Percentiles rank a stretch among this genome's conserved stretches.
Conservation (phyloP, 2,888 invertebrate species). For the Clunio marinus region DNA sequence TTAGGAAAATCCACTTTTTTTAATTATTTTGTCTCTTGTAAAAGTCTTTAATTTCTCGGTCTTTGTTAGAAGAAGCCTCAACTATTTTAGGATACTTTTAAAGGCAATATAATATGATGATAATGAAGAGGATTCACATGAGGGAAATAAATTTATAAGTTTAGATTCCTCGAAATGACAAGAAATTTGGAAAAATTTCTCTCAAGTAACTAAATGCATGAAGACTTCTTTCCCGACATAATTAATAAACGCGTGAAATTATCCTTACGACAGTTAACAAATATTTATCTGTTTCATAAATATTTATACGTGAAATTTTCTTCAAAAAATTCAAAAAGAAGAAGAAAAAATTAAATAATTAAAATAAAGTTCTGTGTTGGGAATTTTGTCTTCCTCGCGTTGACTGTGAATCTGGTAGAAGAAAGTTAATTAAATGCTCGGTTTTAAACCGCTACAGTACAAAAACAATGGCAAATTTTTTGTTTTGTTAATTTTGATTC, state of each 20-base stretch:
- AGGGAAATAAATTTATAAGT: too few species aligned
- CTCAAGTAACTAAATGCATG: too few species aligned
- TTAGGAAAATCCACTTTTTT: conserved; percentile 18
- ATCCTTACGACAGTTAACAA: conserved; percentile 32
- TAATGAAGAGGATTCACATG: too few species aligned
- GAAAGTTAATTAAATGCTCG: conserved; percentile 24
- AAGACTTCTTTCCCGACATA: not conserved
- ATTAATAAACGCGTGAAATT: not conserved
- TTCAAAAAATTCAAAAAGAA: too few species aligned
- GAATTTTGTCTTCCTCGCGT: not conserved
- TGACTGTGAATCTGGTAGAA: not conserved
- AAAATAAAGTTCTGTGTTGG: not conserved
- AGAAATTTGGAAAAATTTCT: too few species aligned
- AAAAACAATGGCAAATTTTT: conserved; percentile 22
- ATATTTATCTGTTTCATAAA: conserved; percentile 27
- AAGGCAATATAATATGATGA: too few species aligned
- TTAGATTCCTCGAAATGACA: too few species aligned
- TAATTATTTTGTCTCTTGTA: conserved; percentile 23
- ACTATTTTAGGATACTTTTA: conserved; percentile 26
- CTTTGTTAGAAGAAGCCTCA: conserved; percentile 13
- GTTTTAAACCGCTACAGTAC: conserved; percentile 38
- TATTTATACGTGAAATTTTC: not conserved
- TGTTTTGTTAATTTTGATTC: conserved; percentile 26
- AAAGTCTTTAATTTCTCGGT: conserved; percentile 22
- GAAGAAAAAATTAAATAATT: too few species aligned